Conservation (phyloP, 2,797 vertebrate genomes). For the Leuciscus waleckii region DNA sequence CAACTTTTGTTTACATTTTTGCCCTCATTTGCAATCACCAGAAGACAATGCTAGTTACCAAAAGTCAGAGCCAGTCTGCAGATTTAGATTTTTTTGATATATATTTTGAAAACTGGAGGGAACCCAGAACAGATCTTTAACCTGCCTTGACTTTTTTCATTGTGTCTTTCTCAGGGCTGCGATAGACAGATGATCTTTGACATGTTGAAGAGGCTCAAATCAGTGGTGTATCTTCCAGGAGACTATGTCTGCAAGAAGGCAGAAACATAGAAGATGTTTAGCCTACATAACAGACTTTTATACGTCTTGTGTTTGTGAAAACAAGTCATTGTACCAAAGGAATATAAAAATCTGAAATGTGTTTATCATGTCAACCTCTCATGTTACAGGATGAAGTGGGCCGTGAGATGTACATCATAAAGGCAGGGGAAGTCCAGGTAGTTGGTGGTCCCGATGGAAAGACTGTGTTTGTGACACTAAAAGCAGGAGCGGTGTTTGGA, state of each 20-base stretch:
- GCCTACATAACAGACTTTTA: background rate
- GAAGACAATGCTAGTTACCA: background rate
- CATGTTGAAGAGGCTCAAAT: conserved; percentile 93
- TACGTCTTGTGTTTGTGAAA: background rate
- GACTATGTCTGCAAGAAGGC: conserved; percentile 99
- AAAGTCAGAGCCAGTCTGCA: background rate
- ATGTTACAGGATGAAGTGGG: conserved; percentile 91
- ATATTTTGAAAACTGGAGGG: no score
- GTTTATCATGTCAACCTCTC: background rate
- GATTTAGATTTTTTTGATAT: background rate
- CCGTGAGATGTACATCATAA: conserved; percentile 98
- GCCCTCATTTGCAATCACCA: background rate
- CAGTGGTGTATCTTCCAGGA: conserved; percentile 94
- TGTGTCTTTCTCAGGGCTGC: conserved; percentile 83
- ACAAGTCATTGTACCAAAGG: background rate
- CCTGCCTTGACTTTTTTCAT: background rate
- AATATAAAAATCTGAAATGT: background rate
- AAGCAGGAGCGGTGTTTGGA: conserved; percentile 93
- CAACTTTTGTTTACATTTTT: background rate
- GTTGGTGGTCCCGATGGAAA: conserved; percentile 91
- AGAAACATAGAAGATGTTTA: conserved; percentile 23
- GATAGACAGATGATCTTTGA: conserved; percentile 99
- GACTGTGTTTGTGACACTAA: conserved; percentile 91
- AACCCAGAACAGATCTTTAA: background rate
- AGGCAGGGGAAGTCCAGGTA: conserved; percentile 94